Percentiles rank a stretch among this genome's conserved stretches.
These are phyloP conservation scores for Hypercompe scribonia DNA, from an alignment of 2,888 invertebrate genomes.

Conservation along the genomic window DNA sequence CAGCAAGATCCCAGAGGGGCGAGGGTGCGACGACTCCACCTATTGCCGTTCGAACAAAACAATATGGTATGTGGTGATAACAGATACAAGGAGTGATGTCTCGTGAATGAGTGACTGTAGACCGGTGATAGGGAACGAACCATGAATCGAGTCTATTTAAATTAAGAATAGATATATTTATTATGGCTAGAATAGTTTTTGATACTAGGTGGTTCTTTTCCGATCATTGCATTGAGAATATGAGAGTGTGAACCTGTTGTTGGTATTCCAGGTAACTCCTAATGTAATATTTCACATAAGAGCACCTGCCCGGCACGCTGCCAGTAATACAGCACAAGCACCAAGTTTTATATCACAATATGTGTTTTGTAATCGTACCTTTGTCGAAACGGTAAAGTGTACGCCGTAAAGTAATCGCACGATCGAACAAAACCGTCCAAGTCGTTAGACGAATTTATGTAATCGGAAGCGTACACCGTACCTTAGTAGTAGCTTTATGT, in stretches of 20 bases:
- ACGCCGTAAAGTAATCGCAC: conserved; percentile 58
- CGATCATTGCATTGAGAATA: conserved; percentile 61
- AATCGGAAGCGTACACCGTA: conserved; percentile 68
- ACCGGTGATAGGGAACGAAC: conserved; percentile 43
- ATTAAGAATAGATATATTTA: conserved; percentile 6
- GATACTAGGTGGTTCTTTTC: conserved; percentile 51
- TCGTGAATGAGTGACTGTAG: conserved; percentile 51
- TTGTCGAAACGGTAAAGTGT: conserved; percentile 82
- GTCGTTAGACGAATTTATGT: conserved; percentile 37
- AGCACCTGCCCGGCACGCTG: conserved; percentile 87
- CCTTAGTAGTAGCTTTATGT: conserved; percentile 85
- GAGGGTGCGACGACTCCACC: conserved; percentile 98
- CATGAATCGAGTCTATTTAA: neutral
- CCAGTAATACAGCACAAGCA: conserved; percentile 86
- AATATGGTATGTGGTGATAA: conserved; percentile 94
- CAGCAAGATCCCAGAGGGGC: conserved; percentile 96
- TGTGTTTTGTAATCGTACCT: conserved; percentile 85
- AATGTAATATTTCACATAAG: conserved; percentile 83
- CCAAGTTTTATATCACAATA: conserved; percentile 85
- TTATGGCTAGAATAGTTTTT: neutral
- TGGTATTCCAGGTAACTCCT: conserved; percentile 81
- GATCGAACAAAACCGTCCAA: conserved; percentile 36
- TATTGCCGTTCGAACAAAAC: conserved; percentile 97
- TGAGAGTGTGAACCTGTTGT: conserved; percentile 72
- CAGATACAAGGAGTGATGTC: conserved; percentile 49